Percentiles rank a stretch among this genome's conserved stretches.
phyloP scores from a whole-genome alignment of 2,113 vertebrate genomes.

The Gallinago jamesoni region DNA sequence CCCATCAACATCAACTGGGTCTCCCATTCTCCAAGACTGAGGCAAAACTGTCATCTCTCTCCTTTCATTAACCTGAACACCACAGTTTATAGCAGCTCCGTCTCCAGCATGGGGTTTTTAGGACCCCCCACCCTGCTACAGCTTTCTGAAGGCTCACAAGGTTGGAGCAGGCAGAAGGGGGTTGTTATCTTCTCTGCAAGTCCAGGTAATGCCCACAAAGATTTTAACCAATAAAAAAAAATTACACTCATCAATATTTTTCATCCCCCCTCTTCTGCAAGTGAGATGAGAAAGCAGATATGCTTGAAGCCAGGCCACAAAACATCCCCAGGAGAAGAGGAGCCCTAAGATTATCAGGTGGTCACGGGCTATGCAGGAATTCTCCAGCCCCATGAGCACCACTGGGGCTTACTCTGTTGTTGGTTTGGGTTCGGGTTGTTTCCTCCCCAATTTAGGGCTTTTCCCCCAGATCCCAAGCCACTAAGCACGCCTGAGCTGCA shows the following conservation, averaged over 20 bases:
- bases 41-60: neutral
- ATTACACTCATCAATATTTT: neutral
- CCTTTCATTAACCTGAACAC: neutral
- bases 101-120: neutral
- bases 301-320: neutral
- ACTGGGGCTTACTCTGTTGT: neutral
- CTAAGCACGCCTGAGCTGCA: rapidly evolving
- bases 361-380: neutral
- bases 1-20: neutral
- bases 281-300: neutral
- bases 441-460: neutral
- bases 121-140: neutral
- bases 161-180: neutral
- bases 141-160: neutral
- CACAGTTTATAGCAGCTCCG: neutral
- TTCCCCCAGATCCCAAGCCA: neutral
- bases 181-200: neutral
- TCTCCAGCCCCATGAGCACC: neutral
- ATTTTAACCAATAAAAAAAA: neutral
- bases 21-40: neutral
- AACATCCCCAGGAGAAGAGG: neutral
- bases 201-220: neutral
- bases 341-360: neutral
- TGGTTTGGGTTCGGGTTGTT: neutral
- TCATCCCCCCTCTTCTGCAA: neutral